Evolutionary conservation across 2,888 invertebrate species (phyloP).

Genomic region (Dolomedes plantarius): DNA sequence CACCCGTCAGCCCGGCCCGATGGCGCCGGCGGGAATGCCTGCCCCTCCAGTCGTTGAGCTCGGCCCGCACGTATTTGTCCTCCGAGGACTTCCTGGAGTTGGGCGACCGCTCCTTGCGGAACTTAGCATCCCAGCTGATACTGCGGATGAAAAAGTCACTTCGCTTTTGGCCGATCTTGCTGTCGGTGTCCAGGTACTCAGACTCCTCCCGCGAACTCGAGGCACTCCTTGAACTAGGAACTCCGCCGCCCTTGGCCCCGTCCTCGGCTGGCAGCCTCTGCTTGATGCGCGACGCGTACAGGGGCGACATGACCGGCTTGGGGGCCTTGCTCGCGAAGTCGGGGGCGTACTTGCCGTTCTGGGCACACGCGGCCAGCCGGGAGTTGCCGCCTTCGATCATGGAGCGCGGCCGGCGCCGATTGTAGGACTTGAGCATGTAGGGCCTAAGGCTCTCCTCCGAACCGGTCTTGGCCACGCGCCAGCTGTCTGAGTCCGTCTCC

Average conservation of each 20-base stretch:
- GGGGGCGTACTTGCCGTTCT: conserved; percentile 17
- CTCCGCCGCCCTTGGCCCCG: neutral
- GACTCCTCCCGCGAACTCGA: conserved; percentile 67
- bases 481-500: conserved; percentile 64
- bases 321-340: conserved; percentile 15
- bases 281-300: conserved; percentile 7
- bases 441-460: conserved; percentile 48
- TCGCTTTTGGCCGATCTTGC: conserved; percentile 36
- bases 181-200: conserved; percentile 35
- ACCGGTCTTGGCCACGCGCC: conserved; percentile 36
- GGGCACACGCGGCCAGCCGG: neutral
- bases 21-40: conserved; percentile 51
- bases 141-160: conserved; percentile 63
- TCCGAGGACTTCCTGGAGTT: conserved; percentile 8
- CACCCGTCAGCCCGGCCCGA: conserved; percentile 23
- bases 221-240: conserved; percentile 55
- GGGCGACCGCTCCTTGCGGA: conserved; percentile 48
- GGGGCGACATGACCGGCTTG: neutral
- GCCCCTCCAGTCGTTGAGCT: conserved; percentile 47
- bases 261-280: conserved; percentile 11
- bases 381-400: conserved; percentile 60
- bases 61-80: conserved; percentile 30
- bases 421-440: conserved; percentile 21
- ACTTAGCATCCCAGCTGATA: conserved; percentile 68
- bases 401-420: conserved; percentile 57